These are phyloP conservation scores for Pterobdella sp. DNA, from an alignment of 2,888 invertebrate species.

Conservation along the genomic window DNA sequence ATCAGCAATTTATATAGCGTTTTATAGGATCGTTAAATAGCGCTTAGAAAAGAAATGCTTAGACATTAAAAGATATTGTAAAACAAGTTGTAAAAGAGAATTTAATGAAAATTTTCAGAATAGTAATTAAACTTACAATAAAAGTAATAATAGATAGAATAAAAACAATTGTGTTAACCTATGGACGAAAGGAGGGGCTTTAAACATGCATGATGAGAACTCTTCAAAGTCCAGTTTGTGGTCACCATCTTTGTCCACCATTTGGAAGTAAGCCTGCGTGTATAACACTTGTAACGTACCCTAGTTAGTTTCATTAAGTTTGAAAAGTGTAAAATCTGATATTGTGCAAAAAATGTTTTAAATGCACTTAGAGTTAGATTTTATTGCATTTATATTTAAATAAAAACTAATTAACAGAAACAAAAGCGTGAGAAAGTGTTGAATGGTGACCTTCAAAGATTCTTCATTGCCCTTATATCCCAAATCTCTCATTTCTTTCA, in stretches of 20 bases:
- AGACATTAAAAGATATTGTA: background rate
- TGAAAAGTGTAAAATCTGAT: too few species aligned
- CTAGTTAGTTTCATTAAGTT: background rate
- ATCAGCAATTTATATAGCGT: too few species aligned
- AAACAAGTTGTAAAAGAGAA: too few species aligned
- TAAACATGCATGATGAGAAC: slow-evolving; percentile 32
- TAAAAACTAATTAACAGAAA: background rate
- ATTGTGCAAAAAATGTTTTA: background rate
- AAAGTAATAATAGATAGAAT: background rate
- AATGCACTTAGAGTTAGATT: background rate
- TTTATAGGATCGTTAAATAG: background rate
- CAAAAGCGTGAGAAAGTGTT: background rate
- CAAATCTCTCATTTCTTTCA: slow-evolving; percentile 25
- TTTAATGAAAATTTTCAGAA: background rate
- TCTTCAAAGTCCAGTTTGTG: slow-evolving; percentile 34
- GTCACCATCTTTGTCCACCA: slow-evolving; percentile 33
- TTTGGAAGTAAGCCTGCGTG: slow-evolving; percentile 32
- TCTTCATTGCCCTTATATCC: slow-evolving; percentile 35
- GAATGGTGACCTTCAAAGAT: slow-evolving; percentile 32
- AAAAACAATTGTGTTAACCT: slow-evolving; percentile 17
- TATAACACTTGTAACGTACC: background rate
- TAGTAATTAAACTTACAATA: slow-evolving; percentile 1
- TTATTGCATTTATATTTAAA: background rate
- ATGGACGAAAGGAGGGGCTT: slow-evolving; percentile 33
- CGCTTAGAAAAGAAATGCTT: background rate